phyloP scores from a whole-genome alignment of 2,888 invertebrate species.

The Syritta pipiens region DNA sequence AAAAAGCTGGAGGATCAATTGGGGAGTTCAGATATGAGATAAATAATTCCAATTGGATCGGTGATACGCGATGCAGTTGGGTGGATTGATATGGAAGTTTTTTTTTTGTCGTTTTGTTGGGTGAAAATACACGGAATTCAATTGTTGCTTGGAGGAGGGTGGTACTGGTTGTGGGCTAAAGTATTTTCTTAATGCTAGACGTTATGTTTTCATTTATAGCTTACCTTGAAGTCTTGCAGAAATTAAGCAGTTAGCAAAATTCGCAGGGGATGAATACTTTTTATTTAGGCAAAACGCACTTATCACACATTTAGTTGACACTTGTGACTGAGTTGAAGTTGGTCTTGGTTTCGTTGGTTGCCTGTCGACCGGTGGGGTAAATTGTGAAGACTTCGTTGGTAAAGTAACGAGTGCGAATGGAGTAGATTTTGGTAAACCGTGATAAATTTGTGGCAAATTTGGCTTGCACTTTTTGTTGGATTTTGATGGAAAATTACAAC shows the following conservation, averaged over 20 bases:
- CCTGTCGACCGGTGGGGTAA: neutral
- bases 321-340: conserved; percentile 52
- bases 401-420: no score
- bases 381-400: neutral
- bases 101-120: no score
- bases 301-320: conserved; percentile 61
- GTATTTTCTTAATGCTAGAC: neutral
- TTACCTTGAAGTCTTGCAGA: conserved; percentile 45
- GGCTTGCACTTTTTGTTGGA: no score
- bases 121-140: no score
- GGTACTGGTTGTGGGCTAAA: no score
- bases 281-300: conserved; percentile 51
- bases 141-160: no score
- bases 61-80: no score
- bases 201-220: conserved; percentile 18
- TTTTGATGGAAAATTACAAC: no score
- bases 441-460: no score
- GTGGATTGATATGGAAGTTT: no score
- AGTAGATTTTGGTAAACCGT: no score
- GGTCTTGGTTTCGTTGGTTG: neutral
- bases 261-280: conserved; percentile 33
- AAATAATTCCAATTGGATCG: no score
- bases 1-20: neutral
- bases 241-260: conserved; percentile 41
- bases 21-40: neutral